Conservation (phyloP, 2,797 vertebrate species). For the Florisuga fusca region DNA sequence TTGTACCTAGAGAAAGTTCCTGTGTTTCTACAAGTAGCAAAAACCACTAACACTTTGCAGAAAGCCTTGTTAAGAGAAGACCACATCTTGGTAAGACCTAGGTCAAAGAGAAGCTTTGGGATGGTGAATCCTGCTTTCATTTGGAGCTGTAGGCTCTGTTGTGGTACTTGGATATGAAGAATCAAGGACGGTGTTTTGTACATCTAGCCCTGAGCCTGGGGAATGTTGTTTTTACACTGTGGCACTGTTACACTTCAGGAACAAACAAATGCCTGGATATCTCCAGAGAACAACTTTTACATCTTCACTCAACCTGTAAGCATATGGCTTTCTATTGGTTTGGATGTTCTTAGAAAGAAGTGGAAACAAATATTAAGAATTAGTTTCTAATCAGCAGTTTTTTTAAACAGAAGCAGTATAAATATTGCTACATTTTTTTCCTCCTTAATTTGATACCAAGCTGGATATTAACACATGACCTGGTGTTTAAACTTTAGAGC, state of each 20-base stretch:
- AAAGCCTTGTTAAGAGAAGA: not conserved
- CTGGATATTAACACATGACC: not conserved
- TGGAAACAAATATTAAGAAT: not conserved
- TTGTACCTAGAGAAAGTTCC: not conserved
- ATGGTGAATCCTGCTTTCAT: not conserved
- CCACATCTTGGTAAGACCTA: not conserved
- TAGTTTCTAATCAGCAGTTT: not conserved
- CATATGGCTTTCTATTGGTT: not conserved
- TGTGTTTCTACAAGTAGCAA: not conserved
- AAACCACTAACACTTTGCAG: not conserved
- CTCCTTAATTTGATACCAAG: not conserved
- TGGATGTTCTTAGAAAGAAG: not conserved
- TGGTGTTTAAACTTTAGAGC: not conserved
- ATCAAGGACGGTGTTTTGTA: not conserved
- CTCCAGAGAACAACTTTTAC: not conserved
- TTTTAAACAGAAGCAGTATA: not conserved
- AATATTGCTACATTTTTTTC: not conserved
- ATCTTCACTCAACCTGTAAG: not conserved
- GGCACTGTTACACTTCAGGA: not conserved
- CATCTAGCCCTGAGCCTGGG: not conserved
- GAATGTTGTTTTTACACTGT: not conserved
- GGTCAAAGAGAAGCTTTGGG: not conserved
- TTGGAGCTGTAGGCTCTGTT: not conserved
- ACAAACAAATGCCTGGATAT: not conserved
- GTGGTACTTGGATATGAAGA: not conserved